Evolutionary conservation across 2,888 invertebrate genomes (phyloP).

Genomic region (Andricus quercusramuli): DNA sequence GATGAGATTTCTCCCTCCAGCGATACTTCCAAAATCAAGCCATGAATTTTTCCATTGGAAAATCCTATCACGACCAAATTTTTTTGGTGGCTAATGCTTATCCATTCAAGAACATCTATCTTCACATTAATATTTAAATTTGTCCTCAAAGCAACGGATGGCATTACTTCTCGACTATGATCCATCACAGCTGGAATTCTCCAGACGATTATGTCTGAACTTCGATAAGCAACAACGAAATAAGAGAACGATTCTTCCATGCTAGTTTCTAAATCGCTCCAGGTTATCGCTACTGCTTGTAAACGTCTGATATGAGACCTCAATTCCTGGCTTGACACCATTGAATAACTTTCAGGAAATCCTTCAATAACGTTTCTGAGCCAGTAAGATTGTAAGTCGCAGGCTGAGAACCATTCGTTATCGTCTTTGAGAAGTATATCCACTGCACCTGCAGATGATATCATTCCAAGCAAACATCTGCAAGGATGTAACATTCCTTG

Average conservation of each 20-base stretch:
- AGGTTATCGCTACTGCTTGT: slow-evolving; percentile 66
- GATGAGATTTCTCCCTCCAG: slow-evolving; percentile 47
- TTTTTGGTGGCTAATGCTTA: slow-evolving; percentile 53
- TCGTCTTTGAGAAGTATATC: slow-evolving; percentile 65
- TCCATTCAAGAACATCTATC: slow-evolving; percentile 67
- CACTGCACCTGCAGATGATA: slow-evolving; percentile 70
- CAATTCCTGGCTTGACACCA: slow-evolving; percentile 45
- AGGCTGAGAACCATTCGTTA: slow-evolving; percentile 67
- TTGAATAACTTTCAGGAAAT: slow-evolving; percentile 43
- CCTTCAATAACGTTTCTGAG: slow-evolving; percentile 56
- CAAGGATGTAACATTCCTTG: slow-evolving; percentile 62
- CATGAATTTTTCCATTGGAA: slow-evolving; percentile 67
- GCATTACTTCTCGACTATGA: slow-evolving; percentile 35
- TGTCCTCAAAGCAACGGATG: slow-evolving; percentile 35
- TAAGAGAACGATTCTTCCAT: slow-evolving; percentile 63
- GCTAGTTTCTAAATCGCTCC: slow-evolving; percentile 66
- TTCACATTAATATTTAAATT: slow-evolving; percentile 53
- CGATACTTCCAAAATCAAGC: slow-evolving; percentile 56
- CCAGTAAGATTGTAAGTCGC: slow-evolving; percentile 64
- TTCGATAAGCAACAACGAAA: slow-evolving; percentile 66
- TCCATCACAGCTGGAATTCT: slow-evolving; percentile 61
- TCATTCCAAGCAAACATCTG: slow-evolving; percentile 68
- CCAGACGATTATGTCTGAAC: slow-evolving; percentile 69
- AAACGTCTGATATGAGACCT: slow-evolving; percentile 60
- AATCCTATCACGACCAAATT: slow-evolving; percentile 68